Evolutionary conservation across 2,888 invertebrate species (phyloP).

Genomic region (Fragum sueziense): DNA sequence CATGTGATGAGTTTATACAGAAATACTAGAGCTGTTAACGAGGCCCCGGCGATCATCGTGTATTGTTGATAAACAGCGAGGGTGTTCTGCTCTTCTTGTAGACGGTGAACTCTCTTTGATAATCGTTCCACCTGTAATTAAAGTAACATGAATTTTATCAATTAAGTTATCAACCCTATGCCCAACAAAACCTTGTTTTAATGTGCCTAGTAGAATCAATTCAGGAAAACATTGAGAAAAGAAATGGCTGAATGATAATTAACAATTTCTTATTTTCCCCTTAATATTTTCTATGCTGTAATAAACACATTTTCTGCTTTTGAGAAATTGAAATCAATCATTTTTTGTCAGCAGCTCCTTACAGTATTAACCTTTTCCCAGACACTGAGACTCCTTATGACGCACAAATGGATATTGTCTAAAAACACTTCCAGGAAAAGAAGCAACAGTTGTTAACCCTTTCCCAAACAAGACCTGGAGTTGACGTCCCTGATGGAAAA

Average conservation of each 20-base stretch:
- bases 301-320: too few species aligned
- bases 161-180: neutral
- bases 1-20: slow-evolving; percentile 18
- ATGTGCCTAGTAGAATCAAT: neutral
- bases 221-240: too few species aligned
- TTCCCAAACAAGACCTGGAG: too few species aligned
- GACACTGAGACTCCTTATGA: neutral
- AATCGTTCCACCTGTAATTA: slow-evolving; percentile 8
- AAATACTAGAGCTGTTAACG: slow-evolving; percentile 3
- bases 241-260: too few species aligned
- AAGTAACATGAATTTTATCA: neutral
- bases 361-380: neutral
- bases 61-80: slow-evolving; percentile 11
- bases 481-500: neutral
- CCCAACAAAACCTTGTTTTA: neutral
- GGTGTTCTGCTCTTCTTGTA: slow-evolving; percentile 10
- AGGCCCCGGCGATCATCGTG: slow-evolving; percentile 14
- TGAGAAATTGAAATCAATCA: too few species aligned
- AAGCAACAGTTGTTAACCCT: too few species aligned
- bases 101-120: neutral
- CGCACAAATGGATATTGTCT: neutral
- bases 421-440: too few species aligned
- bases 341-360: too few species aligned
- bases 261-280: too few species aligned
- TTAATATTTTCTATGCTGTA: too few species aligned